Evolutionary conservation across 2,888 invertebrate species (phyloP).

Genomic region (Brenthis daphne): DNA sequence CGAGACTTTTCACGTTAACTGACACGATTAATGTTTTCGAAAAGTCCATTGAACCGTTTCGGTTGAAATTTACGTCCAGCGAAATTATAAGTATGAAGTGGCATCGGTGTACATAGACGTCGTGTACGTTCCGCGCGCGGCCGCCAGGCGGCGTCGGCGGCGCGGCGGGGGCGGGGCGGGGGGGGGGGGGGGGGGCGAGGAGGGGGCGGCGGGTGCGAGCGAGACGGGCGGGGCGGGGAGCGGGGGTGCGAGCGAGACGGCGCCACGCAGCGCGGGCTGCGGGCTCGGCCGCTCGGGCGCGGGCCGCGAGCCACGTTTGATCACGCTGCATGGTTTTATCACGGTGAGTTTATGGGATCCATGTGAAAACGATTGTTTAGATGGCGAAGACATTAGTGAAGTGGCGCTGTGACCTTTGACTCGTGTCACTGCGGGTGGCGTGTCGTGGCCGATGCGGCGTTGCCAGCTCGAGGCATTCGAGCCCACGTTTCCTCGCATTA

Average conservation of each 20-base stretch:
- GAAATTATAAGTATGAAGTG: conserved; percentile 82
- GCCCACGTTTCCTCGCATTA: conserved; percentile 49
- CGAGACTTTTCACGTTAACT: conserved; percentile 66
- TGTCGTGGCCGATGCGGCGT: conserved; percentile 77
- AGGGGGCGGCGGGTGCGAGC: conserved; percentile 38
- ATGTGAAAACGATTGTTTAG: conserved; percentile 71
- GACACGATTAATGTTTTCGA: conserved; percentile 75
- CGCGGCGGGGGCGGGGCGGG: conserved; percentile 55
- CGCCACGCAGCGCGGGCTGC: conserved; percentile 64
- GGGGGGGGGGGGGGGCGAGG: conserved; percentile 41
- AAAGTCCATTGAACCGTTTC: conserved; percentile 83
- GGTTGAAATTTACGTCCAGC: conserved; percentile 82
- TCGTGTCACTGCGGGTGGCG: conserved; percentile 72
- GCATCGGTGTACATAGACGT: conserved; percentile 78
- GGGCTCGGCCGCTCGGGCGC: conserved; percentile 42
- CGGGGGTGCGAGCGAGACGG: conserved; percentile 52
- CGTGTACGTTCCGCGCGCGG: conserved; percentile 66
- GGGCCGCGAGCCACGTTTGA: conserved; percentile 36
- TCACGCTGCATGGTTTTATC: conserved; percentile 55
- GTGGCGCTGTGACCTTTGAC: conserved; percentile 75
- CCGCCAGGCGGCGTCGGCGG: conserved; percentile 77
- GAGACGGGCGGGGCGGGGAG: conserved; percentile 66
- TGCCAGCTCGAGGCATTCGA: conserved; percentile 70
- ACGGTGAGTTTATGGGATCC: conserved; percentile 66
- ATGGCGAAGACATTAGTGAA: conserved; percentile 68